Base-by-base conservation (phyloP, 1,140 invertebrate species). In the Diprion similis region DNA sequence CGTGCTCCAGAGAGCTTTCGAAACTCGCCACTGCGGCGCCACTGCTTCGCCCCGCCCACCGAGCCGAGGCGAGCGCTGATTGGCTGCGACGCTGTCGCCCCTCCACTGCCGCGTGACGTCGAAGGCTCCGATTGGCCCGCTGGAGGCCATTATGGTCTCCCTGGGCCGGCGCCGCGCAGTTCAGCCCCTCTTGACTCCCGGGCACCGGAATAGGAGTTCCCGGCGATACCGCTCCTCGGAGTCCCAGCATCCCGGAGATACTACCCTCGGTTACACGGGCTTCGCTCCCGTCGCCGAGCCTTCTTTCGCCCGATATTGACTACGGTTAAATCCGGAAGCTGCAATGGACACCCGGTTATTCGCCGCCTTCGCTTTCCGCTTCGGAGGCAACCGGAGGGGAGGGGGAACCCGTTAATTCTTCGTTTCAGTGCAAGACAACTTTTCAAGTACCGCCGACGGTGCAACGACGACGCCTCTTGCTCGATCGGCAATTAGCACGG, bases 111-210 rank as follows among this genome's bases (percentile, higher is more conserved):
- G 1, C 19, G 71, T 77, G 76, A 78, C 80, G 79, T 81, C 69
- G 70, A 0, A 4, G 0, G 0, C 1, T 0, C 0, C 17, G 46
- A 82, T 85, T 88, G 78, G 85, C n/a, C 15, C 10, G 11, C 24
- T 66, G 71, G 77, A 82, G 81, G 81, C 85, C 86, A 88, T 87
- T 87, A 88, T 87, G 86, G 86, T 87, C 77, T 82, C 83, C 73
- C 15, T 11, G 59, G 85, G 84, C 73, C 81, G 78, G 2, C 19
- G 64, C 47, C 0, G 9, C 1, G 0, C 11, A n/a, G 47, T n/a
- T 73, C 70, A 47, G 72, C 66, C 78, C 79, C 72, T 66, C 66
- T 45, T 13, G 66, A 68, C 66, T 45, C 66, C 17, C 66, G 37
- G 66, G 15, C 66, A 19, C 15, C 66, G 15, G 66, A 18, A 68